Evolutionary conservation across 2,888 invertebrate genomes (phyloP), one percentile per base, ranked within the genome.

Genomic region (Cryptosula pallasiana): DNA sequence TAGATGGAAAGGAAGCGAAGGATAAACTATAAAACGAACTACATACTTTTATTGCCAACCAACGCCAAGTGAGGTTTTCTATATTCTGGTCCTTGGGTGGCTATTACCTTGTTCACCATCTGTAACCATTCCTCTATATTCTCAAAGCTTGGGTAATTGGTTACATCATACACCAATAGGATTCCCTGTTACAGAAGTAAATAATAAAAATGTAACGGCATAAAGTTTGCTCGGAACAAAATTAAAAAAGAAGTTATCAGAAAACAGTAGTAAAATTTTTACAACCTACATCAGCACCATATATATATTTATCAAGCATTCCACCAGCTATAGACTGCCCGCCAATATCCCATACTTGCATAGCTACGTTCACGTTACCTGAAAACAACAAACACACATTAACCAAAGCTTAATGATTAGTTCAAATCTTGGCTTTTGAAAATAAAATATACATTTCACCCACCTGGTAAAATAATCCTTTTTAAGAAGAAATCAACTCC

Each of bases 321-420:
- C 88, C 87, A 9, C 92, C 91, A 69, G 88, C 88, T 16, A 92
- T 86, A 54, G 92, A 90, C 75, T 90, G 89, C 27, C 94, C 94
- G 63, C 92, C 92, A 72, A 94, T 89, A 83, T 95, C 94, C 87
- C 93, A 93, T 35, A 95, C 88, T 82, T 92, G 90, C 71, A 93
- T 83, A 34, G 90, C 89, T 69, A 91, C 89, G 78, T 89, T 88
- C 71, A 87, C 86, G 77, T 78, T 78, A 55, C 82, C 83, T 82
- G 76, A 32, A 80, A 78, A 20, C 9, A 45, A 45, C 5, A 45
- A 13, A n/a, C n/a, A n/a, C n/a, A n/a, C n/a, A n/a, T n/a, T n/a
- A n/a, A n/a, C n/a, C n/a, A n/a, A n/a, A n/a, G n/a, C n/a, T n/a
- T n/a, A n/a, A n/a, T n/a, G n/a, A n/a, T n/a, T n/a, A n/a, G n/a